phyloP scores from a whole-genome alignment of 2,888 invertebrate genomes.

The Cactoblastis cactorum region DNA sequence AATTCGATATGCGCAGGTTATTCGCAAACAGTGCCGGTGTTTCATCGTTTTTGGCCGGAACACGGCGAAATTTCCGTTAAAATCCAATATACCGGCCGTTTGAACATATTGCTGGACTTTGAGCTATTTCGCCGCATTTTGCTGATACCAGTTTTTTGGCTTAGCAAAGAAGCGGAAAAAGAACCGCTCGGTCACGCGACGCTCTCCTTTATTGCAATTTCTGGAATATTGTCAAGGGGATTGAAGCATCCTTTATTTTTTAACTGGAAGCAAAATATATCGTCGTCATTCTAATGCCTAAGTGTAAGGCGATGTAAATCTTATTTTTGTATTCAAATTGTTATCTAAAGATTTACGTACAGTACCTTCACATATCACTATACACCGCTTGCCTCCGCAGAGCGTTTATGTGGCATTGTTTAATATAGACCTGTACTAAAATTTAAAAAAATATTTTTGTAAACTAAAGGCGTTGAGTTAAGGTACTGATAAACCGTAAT shows the following conservation, averaged over 20 bases:
- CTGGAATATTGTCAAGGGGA: background rate
- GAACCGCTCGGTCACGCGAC: background rate
- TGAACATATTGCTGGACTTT: conserved; percentile 37
- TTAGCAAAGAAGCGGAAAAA: background rate
- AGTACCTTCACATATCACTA: too few relatives aligned
- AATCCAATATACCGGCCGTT: conserved; percentile 64
- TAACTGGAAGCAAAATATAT: too few relatives aligned
- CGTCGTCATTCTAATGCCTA: too few relatives aligned
- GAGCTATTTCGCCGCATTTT: conserved; percentile 23
- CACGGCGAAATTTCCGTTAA: conserved; percentile 66
- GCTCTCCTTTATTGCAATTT: background rate
- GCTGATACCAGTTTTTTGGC: conserved; percentile 14
- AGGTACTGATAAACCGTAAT: too few relatives aligned
- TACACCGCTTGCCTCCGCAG: too few relatives aligned
- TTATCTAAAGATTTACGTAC: too few relatives aligned
- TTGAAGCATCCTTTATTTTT: background rate
- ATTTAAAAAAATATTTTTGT: too few relatives aligned
- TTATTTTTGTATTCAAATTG: too few relatives aligned
- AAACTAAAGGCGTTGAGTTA: too few relatives aligned
- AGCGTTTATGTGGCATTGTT: too few relatives aligned
- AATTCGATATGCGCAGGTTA: conserved; percentile 61
- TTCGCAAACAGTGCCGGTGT: conserved; percentile 50
- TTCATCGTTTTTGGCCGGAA: conserved; percentile 46
- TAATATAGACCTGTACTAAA: too few relatives aligned
- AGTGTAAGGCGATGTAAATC: too few relatives aligned